Evolutionary conservation across 2,113 vertebrate species (phyloP).

Genomic region (Colossoma macropomum): DNA sequence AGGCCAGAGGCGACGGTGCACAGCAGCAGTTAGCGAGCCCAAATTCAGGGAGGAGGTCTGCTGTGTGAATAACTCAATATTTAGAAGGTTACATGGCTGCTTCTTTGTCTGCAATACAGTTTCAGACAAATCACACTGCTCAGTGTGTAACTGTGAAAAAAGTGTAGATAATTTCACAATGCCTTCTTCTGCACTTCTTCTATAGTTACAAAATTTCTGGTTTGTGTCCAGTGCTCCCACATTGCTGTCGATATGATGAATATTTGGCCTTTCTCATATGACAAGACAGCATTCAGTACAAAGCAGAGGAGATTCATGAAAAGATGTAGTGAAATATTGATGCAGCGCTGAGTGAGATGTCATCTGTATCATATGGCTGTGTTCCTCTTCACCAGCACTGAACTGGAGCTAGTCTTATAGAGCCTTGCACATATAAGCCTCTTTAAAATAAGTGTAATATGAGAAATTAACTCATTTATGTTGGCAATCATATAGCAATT

Average conservation of each 20-base stretch:
- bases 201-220: background rate
- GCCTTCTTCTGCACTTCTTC: background rate
- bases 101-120: too few species aligned
- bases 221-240: background rate
- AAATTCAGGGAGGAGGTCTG: too few species aligned
- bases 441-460: background rate
- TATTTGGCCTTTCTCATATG: slow-evolving; percentile 43
- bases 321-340: slow-evolving; percentile 72
- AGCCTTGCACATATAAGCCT: background rate
- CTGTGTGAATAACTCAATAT: too few species aligned
- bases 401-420: slow-evolving; percentile 49
- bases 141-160: too few species aligned
- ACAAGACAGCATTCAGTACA: slow-evolving; percentile 13
- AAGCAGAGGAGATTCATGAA: slow-evolving; percentile 44
- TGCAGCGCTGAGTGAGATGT: slow-evolving; percentile 67
- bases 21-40: too few species aligned
- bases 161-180: background rate
- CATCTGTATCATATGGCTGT: slow-evolving; percentile 71
- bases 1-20: too few species aligned
- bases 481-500: background rate
- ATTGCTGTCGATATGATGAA: slow-evolving; percentile 50
- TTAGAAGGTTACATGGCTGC: too few species aligned
- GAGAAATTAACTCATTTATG: background rate
- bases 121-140: too few species aligned
- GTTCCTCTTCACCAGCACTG: slow-evolving; percentile 63